Conservation (phyloP, 2,113 vertebrate species). For the Rhinolophus sinicus region DNA sequence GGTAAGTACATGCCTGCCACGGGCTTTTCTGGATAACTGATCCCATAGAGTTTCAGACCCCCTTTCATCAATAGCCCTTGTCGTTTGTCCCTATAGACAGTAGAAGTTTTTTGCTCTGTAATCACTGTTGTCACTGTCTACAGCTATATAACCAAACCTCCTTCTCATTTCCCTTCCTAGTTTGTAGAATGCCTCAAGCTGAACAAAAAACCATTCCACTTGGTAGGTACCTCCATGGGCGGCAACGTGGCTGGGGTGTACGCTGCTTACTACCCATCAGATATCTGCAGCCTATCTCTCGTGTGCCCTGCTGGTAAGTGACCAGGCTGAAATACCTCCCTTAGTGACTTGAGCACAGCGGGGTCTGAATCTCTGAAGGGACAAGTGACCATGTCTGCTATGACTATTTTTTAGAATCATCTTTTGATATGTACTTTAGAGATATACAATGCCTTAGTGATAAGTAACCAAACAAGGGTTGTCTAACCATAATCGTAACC, state of each 20-base stretch:
- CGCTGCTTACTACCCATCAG: constrained; percentile 91
- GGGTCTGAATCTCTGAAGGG: not conserved
- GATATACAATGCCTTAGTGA: not conserved
- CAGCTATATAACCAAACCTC: constrained; percentile 27
- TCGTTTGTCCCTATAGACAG: not conserved
- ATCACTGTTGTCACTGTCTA: not conserved
- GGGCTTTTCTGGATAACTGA: not conserved
- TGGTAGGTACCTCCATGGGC: constrained; percentile 96
- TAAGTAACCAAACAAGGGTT: not conserved
- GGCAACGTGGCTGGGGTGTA: constrained; percentile 95
- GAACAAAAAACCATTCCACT: constrained; percentile 94
- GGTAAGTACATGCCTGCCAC: not conserved
- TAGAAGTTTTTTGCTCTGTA: not conserved
- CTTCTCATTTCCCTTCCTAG: constrained; percentile 84
- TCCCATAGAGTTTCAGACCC: not conserved
- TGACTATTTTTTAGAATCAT: not conserved
- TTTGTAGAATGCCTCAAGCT: constrained; percentile 94
- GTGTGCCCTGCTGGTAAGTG: constrained; percentile 95
- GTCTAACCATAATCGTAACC: not conserved
- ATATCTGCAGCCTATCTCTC: constrained; percentile 93
- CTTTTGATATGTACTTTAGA: not conserved
- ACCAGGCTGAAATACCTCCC: not conserved
- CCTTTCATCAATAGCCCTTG: not conserved
- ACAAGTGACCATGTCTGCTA: not conserved
- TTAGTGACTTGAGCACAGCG: not conserved